Evolutionary conservation across 2,888 invertebrate genomes (phyloP), one percentile per base, ranked within the genome.

Genomic region (Polymixis lichenea): DNA sequence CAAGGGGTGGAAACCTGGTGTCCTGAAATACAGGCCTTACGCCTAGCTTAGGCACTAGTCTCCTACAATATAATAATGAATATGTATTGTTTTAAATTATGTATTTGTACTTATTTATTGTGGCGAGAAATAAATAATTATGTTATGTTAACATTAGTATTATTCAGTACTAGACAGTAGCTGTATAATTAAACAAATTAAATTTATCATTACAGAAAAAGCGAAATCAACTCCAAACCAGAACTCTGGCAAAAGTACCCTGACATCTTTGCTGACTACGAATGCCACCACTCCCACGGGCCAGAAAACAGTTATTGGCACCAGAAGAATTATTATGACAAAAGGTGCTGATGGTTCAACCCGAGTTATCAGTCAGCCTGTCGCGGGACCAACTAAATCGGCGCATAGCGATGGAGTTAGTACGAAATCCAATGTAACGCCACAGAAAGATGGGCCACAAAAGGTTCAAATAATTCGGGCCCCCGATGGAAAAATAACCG

Each of bases 381-480:
- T 97, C 64, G 96, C 96, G 0, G 90, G 94, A 3, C 90, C 92
- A 13, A 88, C 94, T 17, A 95, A 96, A 84, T 81, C 92, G 3
- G 83, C 87, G 51, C 90, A 91, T 62, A 96, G 97, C 2, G 90
- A 97, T 64, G 72, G 74, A 32, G 61, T 73, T 1, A 90, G 93
- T 66, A 83, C 93, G 13, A 95, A 95, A 80, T 22, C 91, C 0
- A 88, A 89, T 25, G 69, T 87, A 4, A 87, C 91, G 13, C 94
- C 96, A 68, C 95, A 93, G 60, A 97, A 97, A 83, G 97, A 96
- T 2, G 95, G 95, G 11, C 96, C 96, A 11, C 98, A 98, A 92
- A 98, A 98, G 91, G 98, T 99, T 22, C 99, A 99, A 96, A 98
- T 99, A 86, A 98, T 99, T 89, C 98, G 98, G 85, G 98, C 98